Percentiles rank a stretch among this genome's conserved stretches.
phyloP scores from a whole-genome alignment of 2,797 vertebrate genomes.

The Dicrostonyx torquatus region DNA sequence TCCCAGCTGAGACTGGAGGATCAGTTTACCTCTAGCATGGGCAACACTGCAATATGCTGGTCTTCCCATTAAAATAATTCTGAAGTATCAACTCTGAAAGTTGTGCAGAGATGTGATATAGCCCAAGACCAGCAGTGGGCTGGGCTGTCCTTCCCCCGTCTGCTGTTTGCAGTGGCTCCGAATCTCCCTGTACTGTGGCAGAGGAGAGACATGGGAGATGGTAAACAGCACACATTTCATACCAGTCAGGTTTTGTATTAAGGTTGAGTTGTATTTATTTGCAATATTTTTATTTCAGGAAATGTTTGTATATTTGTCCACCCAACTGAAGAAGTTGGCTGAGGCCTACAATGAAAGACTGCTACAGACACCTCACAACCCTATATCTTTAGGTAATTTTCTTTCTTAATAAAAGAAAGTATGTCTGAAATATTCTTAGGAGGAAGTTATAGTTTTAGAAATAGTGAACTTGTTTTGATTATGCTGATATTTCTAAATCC shows the following conservation, averaged over 20 bases:
- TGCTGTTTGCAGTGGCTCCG: not conserved
- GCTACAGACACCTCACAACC: slow-evolving; percentile 95
- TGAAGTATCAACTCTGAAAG: not conserved
- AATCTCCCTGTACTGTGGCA: not conserved
- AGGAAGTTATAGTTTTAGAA: slow-evolving; percentile 52
- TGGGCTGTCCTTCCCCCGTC: not conserved
- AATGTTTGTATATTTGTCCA: slow-evolving; percentile 93
- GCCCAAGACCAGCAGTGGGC: not conserved
- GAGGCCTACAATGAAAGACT: slow-evolving; percentile 92
- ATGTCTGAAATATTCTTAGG: slow-evolving; percentile 8
- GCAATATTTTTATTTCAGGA: slow-evolving; percentile 88
- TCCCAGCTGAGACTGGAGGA: not conserved
- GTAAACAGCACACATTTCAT: not conserved
- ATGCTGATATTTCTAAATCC: slow-evolving; percentile 45
- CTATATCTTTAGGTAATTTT: slow-evolving; percentile 94
- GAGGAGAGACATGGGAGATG: not conserved
- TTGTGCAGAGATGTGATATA: not conserved
- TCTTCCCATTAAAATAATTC: not conserved
- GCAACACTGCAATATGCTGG: not conserved
- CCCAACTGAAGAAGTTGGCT: slow-evolving; percentile 93
- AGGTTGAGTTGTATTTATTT: slow-evolving; percentile 43
- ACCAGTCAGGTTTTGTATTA: slow-evolving; percentile 33
- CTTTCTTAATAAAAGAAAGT: slow-evolving; percentile 25
- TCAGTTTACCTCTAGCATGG: not conserved
- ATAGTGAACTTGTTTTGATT: slow-evolving; percentile 35